These are phyloP conservation scores for Percopsis omiscomaycus DNA, from an alignment of 2,797 vertebrate genomes.

Conservation along the genomic window DNA sequence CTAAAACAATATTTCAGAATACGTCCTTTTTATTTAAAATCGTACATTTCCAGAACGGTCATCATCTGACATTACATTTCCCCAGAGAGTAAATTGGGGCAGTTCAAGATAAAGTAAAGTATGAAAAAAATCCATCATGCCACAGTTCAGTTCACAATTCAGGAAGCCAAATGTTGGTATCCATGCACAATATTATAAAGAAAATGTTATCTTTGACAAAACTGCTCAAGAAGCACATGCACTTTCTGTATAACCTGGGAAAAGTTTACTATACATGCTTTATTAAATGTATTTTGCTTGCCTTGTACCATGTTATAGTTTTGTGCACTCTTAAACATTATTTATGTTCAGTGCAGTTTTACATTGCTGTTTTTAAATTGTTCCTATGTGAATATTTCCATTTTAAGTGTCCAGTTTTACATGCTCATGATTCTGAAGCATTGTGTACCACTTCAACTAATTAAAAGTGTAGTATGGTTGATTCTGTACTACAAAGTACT, in stretches of 20 bases:
- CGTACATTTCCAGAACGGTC: conserved; percentile 8
- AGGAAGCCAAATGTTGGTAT: conserved; percentile 9
- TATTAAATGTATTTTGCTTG: conserved; percentile 48
- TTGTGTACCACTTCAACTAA: conserved; percentile 62
- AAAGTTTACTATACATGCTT: conserved; percentile 53
- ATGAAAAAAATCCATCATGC: neutral
- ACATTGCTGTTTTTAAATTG: conserved; percentile 47
- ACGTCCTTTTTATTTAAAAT: conserved; percentile 1
- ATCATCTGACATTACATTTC: neutral
- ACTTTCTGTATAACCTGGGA: conserved; percentile 77
- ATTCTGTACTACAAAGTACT: conserved; percentile 48
- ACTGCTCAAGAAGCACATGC: conserved; percentile 75
- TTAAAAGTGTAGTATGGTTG: conserved; percentile 64
- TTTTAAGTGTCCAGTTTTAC: conserved; percentile 55
- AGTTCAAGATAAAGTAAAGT: no score
- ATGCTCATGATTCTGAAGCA: conserved; percentile 48
- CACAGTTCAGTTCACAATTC: neutral
- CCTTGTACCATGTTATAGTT: conserved; percentile 31
- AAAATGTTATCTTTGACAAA: conserved; percentile 45
- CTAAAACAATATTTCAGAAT: conserved; percentile 18
- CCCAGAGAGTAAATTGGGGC: no score
- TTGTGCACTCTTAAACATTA: conserved; percentile 37
- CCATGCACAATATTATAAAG: conserved; percentile 3
- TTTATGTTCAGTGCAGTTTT: conserved; percentile 50
- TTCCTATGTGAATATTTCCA: conserved; percentile 59